Percentiles rank a stretch among this genome's conserved stretches.
Conservation (phyloP, 2,113 vertebrate genomes). For the Mobula birostris region DNA sequence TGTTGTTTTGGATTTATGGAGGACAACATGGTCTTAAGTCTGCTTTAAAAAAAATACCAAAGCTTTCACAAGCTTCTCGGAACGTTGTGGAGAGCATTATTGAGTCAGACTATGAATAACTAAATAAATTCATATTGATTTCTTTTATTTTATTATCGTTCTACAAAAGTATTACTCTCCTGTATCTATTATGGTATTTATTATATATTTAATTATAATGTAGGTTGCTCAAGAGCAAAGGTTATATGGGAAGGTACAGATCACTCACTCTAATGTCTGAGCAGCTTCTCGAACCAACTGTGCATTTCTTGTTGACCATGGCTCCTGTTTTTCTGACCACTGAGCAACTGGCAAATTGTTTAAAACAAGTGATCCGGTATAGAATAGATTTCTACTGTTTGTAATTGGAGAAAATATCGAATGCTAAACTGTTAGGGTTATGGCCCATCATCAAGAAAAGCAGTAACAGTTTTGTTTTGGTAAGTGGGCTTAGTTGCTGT, state of each 20-base stretch:
- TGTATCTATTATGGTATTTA: neutral
- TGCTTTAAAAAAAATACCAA: neutral
- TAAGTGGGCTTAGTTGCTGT: neutral
- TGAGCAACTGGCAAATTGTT: neutral
- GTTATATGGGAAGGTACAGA: neutral
- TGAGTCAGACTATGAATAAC: neutral
- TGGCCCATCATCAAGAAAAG: neutral
- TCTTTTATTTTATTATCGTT: neutral
- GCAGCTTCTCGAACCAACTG: neutral
- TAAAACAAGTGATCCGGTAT: neutral
- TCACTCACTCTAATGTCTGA: neutral
- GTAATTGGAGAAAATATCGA: neutral
- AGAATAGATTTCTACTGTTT: neutral
- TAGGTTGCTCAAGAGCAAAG: neutral
- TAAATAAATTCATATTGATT: neutral
- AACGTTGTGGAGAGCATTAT: neutral
- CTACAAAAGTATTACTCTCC: neutral
- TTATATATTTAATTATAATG: too few species aligned
- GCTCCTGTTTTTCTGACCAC: neutral
- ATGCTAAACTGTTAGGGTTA: neutral
- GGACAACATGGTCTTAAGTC: neutral
- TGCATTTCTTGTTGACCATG: neutral
- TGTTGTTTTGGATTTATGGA: neutral
- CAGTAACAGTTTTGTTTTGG: neutral
- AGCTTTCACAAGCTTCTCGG: slow-evolving; percentile 7